Evolutionary conservation across 2,888 invertebrate genomes (phyloP), one percentile per base, ranked within the genome.

Genomic region (Ophion obscuratus): DNA sequence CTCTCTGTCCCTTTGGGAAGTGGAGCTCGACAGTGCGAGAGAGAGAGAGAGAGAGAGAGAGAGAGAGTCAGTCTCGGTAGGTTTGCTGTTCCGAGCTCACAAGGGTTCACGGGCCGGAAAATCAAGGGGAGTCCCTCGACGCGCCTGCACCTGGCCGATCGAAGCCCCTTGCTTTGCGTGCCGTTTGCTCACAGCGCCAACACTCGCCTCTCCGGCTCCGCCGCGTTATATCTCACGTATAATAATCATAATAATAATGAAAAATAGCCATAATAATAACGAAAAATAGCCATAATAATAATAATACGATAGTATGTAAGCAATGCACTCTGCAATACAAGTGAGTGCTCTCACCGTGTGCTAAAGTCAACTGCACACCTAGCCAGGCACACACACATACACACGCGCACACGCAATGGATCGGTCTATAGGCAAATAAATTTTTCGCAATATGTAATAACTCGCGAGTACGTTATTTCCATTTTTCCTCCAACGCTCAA

Each of bases 81-180:
- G 78, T 70, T 83, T 74, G 80, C 80, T 76, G 66, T 59, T 53
- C 24, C 59, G 83, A 76, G 79, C 74, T 53, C 47, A 88, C 84
- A 59, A 89, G 89, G 89, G 90, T 90, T 89, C 89, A 88, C 89
- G 89, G 89, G 91, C 89, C 90, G 90, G 91, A 92, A 91, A 92
- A 92, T 92, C 91, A 91, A 89, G 91, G 92, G 92, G 92, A 90
- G 89, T 90, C 88, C 89, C 89, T 89, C 87, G 86, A 89, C 92
- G 87, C 83, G 88, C 83, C 88, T 88, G 88, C 92, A 92, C 91
- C 92, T 92, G 92, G 92, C 88, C 89, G 89, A 89, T 89, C 87
- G 84, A 88, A 86, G 85, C 89, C 87, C 91, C 89, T 78, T 59
- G 76, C 81, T 71, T 87, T 83, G 87, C 82, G 83, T 78, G 80